phyloP scores from a whole-genome alignment of 2,888 invertebrate species.

The Tetragonisca angustula region DNA sequence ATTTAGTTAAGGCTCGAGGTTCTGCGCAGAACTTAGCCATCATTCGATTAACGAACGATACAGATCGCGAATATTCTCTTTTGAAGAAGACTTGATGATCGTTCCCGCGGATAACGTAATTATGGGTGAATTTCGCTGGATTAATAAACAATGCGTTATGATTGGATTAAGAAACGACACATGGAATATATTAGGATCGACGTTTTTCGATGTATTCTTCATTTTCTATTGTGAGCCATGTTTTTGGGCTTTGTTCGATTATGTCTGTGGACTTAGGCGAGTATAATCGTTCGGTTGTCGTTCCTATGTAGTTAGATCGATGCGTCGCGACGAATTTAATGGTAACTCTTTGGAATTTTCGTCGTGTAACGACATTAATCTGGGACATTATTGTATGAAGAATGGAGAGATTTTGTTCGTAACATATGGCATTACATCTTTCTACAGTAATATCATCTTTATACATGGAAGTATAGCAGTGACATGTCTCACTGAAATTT shows the following conservation, averaged over 20 bases:
- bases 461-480: background rate
- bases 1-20: background rate
- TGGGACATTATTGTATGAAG: background rate
- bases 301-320: background rate
- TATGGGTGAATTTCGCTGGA: too few species aligned
- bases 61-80: too few species aligned
- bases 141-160: too few species aligned
- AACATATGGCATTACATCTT: background rate
- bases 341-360: background rate
- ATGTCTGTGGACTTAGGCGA: background rate
- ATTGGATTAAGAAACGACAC: too few species aligned
- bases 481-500: background rate
- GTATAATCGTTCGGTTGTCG: background rate
- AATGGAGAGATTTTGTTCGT: background rate
- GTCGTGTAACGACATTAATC: background rate
- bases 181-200: too few species aligned
- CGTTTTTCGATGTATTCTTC: background rate
- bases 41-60: too few species aligned
- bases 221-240: slow-evolving; percentile 14
- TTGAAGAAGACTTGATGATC: too few species aligned
- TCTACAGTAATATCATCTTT: background rate
- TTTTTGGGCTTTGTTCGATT: background rate
- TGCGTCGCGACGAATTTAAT: background rate
- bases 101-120: too few species aligned
- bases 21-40: too few species aligned